These are phyloP conservation scores for Hesperia comma DNA, from an alignment of 2,888 invertebrate species.

Conservation along the genomic window DNA sequence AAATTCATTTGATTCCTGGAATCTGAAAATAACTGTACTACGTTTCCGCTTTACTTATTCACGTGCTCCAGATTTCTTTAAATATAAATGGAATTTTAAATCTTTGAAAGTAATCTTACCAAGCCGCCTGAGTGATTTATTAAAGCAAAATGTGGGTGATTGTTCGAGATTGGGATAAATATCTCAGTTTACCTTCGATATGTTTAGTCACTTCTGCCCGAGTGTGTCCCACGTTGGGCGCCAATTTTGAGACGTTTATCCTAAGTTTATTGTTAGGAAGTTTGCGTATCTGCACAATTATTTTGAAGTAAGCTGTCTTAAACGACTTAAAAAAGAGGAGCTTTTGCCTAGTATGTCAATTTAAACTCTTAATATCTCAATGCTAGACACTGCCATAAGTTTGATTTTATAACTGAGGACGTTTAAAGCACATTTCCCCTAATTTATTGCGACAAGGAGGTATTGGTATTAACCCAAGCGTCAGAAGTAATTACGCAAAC, in stretches of 20 bases:
- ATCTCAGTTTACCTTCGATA: slow-evolving; percentile 14
- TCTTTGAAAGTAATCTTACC: slow-evolving; percentile 26
- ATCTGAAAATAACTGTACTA: slow-evolving; percentile 5
- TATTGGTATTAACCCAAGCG: too few species aligned
- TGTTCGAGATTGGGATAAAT: slow-evolving; percentile 32
- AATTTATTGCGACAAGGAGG: too few species aligned
- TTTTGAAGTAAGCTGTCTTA: slow-evolving; percentile 3
- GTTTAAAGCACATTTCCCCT: too few species aligned
- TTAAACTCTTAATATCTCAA: too few species aligned
- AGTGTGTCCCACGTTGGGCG: slow-evolving; percentile 29
- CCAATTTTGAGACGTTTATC: slow-evolving; percentile 25
- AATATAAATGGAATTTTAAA: slow-evolving; percentile 21
- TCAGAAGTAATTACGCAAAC: too few species aligned
- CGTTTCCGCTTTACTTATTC: slow-evolving; percentile 26
- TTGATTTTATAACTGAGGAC: too few species aligned
- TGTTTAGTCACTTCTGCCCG: slow-evolving; percentile 22
- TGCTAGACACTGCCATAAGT: too few species aligned
- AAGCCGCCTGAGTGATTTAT: slow-evolving; percentile 40
- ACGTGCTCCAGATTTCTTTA: slow-evolving; percentile 18
- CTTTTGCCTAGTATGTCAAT: too few species aligned
- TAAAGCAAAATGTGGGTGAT: slow-evolving; percentile 34
- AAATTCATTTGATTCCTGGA: background rate
- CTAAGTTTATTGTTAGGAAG: slow-evolving; percentile 1
- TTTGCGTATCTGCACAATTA: slow-evolving; percentile 6
- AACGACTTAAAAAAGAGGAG: background rate